Evolutionary conservation across 2,113 vertebrate species (phyloP), one percentile per base, ranked within the genome.

Genomic region (Hassar affinis): DNA sequence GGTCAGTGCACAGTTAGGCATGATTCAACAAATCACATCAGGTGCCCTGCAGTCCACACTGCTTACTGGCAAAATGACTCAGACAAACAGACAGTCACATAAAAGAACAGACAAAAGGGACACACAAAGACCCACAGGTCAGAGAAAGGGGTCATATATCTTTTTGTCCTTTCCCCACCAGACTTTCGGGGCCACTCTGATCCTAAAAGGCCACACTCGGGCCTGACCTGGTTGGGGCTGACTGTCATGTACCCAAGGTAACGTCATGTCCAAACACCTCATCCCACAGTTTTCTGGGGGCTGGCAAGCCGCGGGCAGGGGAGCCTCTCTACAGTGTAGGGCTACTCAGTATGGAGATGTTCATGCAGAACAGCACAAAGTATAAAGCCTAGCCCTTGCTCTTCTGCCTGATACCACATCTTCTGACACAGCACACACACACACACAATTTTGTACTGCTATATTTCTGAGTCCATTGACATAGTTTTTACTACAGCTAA

Each of bases 181-280:
- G 88, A 92, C 90, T 89, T 91, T 93, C 91, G 89, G 84, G 85
- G 82, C 1, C 89, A 80, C 69, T 90, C 85, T 0, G 86, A 83
- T 69, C 91, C 88, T 89, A 89, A n/a, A 6, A 74, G 78, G 87
- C 88, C 91, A 71, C 45, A 78, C 45, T 81, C 52, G 92, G 90
- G 89, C 88, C 88, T 90, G 86, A 90, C 6, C 89, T 99, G 97
- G 96, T 97, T 97, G 96, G 97, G 96, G 97, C 96, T 97, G 97
- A 96, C 96, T 98, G 95, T 98, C 98, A 99, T 99, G 98, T 97
- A 99, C 96, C 95, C 98, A 99, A 99, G 97, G 98, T 94, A 99
- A 98, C 96, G 96, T 95, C 97, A 96, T 94, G 95, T 97, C 96
- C 95, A 96, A 92, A 94, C 94, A 95, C 96, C 94, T 96, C 93